These are phyloP conservation scores for Temnothorax nylanderi DNA, from an alignment of 1,140 invertebrate genomes.

Conservation along the genomic window DNA sequence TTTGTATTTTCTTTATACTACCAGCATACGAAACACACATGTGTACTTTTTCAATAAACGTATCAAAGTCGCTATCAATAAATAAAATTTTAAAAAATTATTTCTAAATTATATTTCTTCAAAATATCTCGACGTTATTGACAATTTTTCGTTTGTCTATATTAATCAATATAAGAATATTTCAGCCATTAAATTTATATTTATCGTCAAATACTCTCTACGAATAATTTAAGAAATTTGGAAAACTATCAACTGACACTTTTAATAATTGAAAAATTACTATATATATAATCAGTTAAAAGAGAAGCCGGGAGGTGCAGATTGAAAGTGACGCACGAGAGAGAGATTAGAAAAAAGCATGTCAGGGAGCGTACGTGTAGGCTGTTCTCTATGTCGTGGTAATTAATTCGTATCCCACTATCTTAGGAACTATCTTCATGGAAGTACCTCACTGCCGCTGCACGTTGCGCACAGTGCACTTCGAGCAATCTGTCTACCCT, in stretches of 20 bases:
- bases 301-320: neutral
- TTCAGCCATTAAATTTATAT: neutral
- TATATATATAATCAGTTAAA: neutral
- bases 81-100: neutral
- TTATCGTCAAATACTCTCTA: too few relatives aligned
- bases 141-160: neutral
- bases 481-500: conserved; percentile 73
- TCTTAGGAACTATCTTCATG: conserved; percentile 69
- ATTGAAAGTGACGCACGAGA: neutral
- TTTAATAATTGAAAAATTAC: neutral
- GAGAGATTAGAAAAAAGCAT: neutral
- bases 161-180: neutral
- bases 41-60: neutral
- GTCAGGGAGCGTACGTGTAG: neutral
- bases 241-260: neutral
- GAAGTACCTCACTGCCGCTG: conserved; percentile 52
- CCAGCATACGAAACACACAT: neutral
- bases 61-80: conserved; percentile 15
- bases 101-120: neutral
- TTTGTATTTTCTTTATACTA: neutral
- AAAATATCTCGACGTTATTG: neutral
- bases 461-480: conserved; percentile 44
- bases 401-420: conserved; percentile 75
- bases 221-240: neutral
- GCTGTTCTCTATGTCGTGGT: conserved; percentile 25